Evolutionary conservation across 2,113 vertebrate species (phyloP), one percentile per base, ranked within the genome.

Genomic region (Chaenocephalus aceratus): DNA sequence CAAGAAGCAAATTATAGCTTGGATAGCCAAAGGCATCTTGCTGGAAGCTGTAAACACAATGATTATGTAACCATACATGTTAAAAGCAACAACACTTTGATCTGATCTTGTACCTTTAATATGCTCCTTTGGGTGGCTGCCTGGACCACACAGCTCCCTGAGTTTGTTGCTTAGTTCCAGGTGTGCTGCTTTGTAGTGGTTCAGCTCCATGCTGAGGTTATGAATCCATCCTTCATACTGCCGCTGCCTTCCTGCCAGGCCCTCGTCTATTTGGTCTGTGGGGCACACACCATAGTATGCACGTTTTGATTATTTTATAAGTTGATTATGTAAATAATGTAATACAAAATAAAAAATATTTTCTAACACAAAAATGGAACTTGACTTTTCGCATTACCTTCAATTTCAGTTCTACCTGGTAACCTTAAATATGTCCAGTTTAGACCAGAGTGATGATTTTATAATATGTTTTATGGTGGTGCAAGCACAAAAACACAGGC

Each of bases 231-330:
- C 92, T 88, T 99, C 97, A 1, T 96, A 99, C 61, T 97, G 97
- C 63, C 97, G 94, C 94, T 95, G 96, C 87, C 97, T 95, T 80
- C 96, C 97, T 12, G 96, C 95, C 46, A 97, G 87, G 2, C 96
- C 97, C 83, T 97, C 97, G 0, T 97, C 97, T 61, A 97, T 95
- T 94, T 98, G 97, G 84, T 98, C 98, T 99, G 86, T 23, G 11
- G 57, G 23, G 80, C 13, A 82, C 6, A 71, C 4, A 36, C 1
- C 1, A 67, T 13, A n/a, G 1, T 3, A 30, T 21, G 11, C 0
- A 68, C 30, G 34, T 12, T 49, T 7, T 14, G 3, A 44, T 18
- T 18, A 18, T 23, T 67, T 46, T 13, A 21, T 34, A 45, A 46
- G 7, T 21, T 26, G 4, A 51, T 8, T 46, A 44, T 34, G 21